Base-by-base conservation (phyloP, 2,113 vertebrate genomes). In the Callithrix jacchus region DNA sequence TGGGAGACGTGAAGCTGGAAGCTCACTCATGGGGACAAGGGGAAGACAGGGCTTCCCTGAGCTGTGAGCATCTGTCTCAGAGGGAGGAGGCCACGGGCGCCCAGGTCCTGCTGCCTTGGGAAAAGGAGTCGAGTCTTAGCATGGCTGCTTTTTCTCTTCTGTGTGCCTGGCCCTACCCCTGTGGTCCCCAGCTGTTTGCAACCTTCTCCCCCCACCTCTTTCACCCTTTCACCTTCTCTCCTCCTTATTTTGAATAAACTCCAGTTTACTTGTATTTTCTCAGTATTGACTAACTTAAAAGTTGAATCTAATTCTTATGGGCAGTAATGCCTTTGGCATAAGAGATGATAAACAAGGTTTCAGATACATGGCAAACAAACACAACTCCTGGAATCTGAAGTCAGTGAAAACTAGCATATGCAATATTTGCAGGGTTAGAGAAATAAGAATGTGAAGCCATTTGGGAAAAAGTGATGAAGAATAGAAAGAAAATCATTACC, bases 331-430 rank as follows among this genome's bases (percentile, higher is more conserved):
- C 66, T 74, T 37, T 37, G 7, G 37, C 47, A 52, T n/a, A 30
- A n/a, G 49, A 77, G 27, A 52, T 6, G 14, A 9, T 11, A 14
- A 17, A 64, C 9, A 35, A 16, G 23, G 45, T n/a, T 58, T 85
- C 56, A 58, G 4, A 13, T n/a, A 21, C 4, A 2, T 0, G 20
- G 32, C 23, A 64, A 73, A 52, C 3, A 30, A 6, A n/a, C 8
- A 71, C 32, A n/a, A n/a, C 25, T 30, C 42, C 18, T 8, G 37
- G 49, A 58, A 27, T 40, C 42, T 25, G 23, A 20, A 45, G 45
- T 35, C 1, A 11, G 1, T 3, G 56, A 45, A 27, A 73, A 79
- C 27, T 6, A 8, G 16, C 8, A 1, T 2, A 7, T 23, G 6
- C 8, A 20, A 35, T 30, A 42, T 37, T 52, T 0, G 4, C 30